phyloP scores from a whole-genome alignment of 2,113 vertebrate species.

The Hystrix cristata region DNA sequence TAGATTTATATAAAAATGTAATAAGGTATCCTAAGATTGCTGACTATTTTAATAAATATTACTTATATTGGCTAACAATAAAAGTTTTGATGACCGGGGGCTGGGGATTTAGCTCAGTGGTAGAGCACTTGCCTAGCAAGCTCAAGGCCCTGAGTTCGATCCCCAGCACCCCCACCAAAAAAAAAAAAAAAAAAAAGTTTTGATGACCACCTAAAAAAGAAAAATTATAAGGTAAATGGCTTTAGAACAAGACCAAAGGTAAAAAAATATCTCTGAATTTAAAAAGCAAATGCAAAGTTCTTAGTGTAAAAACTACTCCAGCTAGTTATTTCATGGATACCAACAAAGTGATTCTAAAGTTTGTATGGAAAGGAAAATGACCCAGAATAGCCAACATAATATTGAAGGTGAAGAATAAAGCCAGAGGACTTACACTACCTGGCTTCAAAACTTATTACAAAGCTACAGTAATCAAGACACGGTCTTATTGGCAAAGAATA shows the following conservation, averaged over 20 bases:
- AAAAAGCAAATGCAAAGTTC: background rate
- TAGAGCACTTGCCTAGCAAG: too few relatives aligned
- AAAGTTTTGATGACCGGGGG: background rate
- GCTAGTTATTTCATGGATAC: background rate
- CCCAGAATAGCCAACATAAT: background rate
- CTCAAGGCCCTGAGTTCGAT: too few relatives aligned
- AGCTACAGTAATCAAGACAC: conserved; percentile 4
- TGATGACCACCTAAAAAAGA: background rate
- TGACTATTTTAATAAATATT: background rate
- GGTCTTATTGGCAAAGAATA: background rate
- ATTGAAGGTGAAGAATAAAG: background rate
- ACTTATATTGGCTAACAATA: background rate
- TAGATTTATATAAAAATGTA: background rate
- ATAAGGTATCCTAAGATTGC: background rate
- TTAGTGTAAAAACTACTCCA: conserved; percentile 7
- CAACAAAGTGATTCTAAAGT: conserved; percentile 20
- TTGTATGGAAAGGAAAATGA: background rate
- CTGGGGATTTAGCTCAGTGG: too few relatives aligned
- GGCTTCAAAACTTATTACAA: conserved; percentile 16
- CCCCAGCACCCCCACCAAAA: too few relatives aligned
- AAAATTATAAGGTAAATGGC: background rate
- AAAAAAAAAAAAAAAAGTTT: background rate
- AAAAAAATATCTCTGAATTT: conserved; percentile 3
- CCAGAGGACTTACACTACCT: background rate
- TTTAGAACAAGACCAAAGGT: conserved; percentile 20